phyloP scores from a whole-genome alignment of 2,113 vertebrate genomes.

The Charina bottae region DNA sequence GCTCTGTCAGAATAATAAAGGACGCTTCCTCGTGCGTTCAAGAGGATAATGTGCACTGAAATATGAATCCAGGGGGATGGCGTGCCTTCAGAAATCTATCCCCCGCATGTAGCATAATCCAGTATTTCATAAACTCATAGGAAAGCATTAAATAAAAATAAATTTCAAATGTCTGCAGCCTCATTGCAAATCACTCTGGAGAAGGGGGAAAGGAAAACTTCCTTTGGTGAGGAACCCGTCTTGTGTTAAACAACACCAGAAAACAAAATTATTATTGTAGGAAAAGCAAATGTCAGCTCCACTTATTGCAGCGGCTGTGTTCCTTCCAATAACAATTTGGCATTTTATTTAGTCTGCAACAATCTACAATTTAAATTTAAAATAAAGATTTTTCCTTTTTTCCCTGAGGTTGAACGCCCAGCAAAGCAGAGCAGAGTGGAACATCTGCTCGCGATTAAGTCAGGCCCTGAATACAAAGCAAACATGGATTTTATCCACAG shows the following conservation, averaged over 20 bases:
- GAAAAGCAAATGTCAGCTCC: conserved; percentile 80
- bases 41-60: conserved; percentile 68
- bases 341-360: conserved; percentile 87
- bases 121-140: conserved; percentile 72
- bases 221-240: conserved; percentile 78
- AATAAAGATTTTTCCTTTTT: conserved; percentile 85
- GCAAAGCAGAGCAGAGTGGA: conserved; percentile 83
- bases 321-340: conserved; percentile 87
- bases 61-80: conserved; percentile 60
- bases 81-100: conserved; percentile 65
- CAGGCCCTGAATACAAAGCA: conserved; percentile 91
- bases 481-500: conserved; percentile 97
- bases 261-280: conserved; percentile 80
- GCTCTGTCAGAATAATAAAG: conserved; percentile 61
- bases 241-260: conserved; percentile 76
- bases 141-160: conserved; percentile 77
- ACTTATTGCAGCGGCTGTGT: conserved; percentile 81
- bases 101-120: conserved; percentile 65
- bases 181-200: conserved; percentile 72
- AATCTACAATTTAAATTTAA: conserved; percentile 89
- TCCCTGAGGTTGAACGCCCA: conserved; percentile 85
- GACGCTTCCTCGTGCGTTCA: conserved; percentile 69
- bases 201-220: conserved; percentile 44
- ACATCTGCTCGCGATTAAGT: conserved; percentile 95
- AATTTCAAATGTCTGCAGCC: conserved; percentile 71